These are phyloP conservation scores for Bradypodion pumilum DNA, from an alignment of 2,797 vertebrate species.

Conservation along the genomic window DNA sequence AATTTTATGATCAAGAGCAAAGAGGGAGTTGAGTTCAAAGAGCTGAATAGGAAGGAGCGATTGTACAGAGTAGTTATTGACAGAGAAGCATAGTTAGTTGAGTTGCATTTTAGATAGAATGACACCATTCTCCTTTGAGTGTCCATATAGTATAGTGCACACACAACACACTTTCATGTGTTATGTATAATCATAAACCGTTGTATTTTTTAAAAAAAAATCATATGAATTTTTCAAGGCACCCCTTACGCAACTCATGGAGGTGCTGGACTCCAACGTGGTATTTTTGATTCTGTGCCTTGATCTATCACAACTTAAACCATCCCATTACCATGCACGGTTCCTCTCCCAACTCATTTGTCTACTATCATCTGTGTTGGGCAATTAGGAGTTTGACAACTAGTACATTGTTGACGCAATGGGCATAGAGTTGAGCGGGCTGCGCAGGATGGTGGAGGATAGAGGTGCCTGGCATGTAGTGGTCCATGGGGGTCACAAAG, in stretches of 20 bases:
- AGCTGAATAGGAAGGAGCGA: not conserved
- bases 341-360: not conserved
- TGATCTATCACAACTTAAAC: no score
- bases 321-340: not conserved
- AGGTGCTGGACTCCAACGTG: not conserved
- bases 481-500: no score
- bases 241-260: not conserved
- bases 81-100: not conserved
- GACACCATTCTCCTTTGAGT: not conserved
- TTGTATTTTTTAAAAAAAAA: not conserved
- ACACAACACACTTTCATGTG: not conserved
- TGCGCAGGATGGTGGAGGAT: no score
- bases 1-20: not conserved
- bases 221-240: not conserved
- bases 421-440: no score
- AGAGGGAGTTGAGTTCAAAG: not conserved
- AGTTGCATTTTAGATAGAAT: not conserved
- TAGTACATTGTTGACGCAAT: no score
- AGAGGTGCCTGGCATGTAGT: no score
- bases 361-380: not conserved
- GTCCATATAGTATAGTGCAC: not conserved
- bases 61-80: not conserved
- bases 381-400: not conserved
- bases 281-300: not conserved
- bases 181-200: not conserved